Conservation (phyloP, 2,113 vertebrate species). For the Odocoileus virginianus region DNA sequence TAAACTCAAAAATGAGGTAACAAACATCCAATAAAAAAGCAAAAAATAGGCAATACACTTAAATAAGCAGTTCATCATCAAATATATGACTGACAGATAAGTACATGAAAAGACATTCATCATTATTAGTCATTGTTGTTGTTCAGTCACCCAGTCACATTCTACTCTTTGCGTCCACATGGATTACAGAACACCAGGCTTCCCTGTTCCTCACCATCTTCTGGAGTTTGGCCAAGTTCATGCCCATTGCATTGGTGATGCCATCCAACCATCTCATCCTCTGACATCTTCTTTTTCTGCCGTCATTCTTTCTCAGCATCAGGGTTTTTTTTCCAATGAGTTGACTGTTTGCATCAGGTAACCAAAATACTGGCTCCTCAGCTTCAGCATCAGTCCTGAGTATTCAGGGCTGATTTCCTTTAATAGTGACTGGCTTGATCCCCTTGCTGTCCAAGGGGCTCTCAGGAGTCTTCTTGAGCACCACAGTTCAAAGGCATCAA, state of each 20-base stretch:
- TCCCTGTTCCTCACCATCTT: background rate
- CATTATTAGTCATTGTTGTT: background rate
- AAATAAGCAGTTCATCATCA: background rate
- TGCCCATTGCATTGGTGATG: background rate
- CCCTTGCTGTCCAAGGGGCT: background rate
- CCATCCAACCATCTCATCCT: background rate
- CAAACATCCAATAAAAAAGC: background rate
- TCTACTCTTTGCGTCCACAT: accelerated
- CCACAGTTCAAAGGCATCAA: background rate
- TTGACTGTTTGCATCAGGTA: background rate
- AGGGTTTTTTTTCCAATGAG: background rate
- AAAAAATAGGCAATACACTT: background rate
- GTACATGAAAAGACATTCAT: background rate
- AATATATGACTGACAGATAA: background rate
- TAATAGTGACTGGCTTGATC: background rate
- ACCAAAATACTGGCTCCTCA: background rate
- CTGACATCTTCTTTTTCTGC: background rate
- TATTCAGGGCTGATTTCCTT: background rate
- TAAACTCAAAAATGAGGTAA: background rate
- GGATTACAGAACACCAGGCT: background rate
- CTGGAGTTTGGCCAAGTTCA: background rate
- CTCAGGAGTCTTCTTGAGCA: background rate
- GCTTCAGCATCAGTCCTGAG: background rate
- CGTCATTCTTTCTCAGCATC: background rate
- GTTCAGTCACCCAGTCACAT: background rate